These are phyloP conservation scores for Cephalopterus ornatus DNA, from an alignment of 2,113 vertebrate species.

Conservation along the genomic window DNA sequence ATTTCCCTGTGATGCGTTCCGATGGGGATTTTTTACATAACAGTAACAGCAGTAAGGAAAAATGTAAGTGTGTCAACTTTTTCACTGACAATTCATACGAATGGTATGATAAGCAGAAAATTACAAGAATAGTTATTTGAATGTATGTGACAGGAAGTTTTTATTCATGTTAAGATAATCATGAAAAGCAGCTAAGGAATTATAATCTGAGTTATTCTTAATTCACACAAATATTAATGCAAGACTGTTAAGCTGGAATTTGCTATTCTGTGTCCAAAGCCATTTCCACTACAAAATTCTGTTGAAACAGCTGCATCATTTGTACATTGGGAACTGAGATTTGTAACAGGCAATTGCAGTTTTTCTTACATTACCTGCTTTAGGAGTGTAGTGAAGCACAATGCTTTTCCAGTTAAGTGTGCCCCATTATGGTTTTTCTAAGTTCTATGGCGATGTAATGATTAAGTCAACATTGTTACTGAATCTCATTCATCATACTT, in stretches of 20 bases:
- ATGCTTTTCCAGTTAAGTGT: background rate
- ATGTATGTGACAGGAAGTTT: background rate
- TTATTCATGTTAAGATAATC: background rate
- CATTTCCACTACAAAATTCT: background rate
- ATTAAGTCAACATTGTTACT: background rate
- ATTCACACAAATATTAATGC: background rate
- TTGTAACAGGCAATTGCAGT: background rate
- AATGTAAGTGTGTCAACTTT: slow-evolving; percentile 76
- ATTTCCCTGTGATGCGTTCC: slow-evolving; percentile 82
- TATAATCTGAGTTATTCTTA: background rate
- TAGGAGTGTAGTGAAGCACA: background rate
- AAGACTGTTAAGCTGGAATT: background rate
- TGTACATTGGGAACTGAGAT: background rate
- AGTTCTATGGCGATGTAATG: background rate
- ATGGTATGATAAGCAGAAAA: background rate
- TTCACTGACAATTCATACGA: background rate
- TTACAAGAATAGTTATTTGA: background rate
- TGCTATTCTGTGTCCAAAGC: background rate
- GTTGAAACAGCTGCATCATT: background rate
- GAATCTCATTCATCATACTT: background rate
- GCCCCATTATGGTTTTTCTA: background rate
- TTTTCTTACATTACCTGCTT: background rate
- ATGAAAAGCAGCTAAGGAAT: background rate
- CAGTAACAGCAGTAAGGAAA: slow-evolving; percentile 88
- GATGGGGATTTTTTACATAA: slow-evolving; percentile 87